A percentile compares a stretch with the other conserved stretches of the same genome.
Conservation (phyloP, 2,888 invertebrate genomes). For the Agrochola circellaris region DNA sequence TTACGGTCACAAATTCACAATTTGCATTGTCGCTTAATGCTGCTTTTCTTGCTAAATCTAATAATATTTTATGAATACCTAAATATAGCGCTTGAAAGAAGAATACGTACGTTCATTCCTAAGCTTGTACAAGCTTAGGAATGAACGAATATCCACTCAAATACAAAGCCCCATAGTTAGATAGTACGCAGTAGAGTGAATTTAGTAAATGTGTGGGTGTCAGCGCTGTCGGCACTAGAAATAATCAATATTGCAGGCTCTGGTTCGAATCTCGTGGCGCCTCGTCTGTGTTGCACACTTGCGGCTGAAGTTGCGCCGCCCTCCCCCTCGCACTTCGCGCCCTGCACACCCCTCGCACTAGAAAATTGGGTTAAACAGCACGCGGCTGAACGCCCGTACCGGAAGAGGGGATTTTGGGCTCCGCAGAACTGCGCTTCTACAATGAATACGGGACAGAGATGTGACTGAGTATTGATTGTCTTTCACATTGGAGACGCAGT, state of each 20-base stretch:
- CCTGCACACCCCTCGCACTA: constrained; percentile 85
- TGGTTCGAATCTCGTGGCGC: constrained; percentile 82
- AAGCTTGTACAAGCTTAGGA: background rate
- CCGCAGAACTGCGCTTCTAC: constrained; percentile 87
- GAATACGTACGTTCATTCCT: no score
- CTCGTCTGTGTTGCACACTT: constrained; percentile 86
- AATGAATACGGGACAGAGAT: constrained; percentile 88
- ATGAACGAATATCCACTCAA: background rate
- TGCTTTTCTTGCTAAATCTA: background rate
- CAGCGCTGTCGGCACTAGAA: constrained; percentile 74
- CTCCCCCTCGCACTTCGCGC: constrained; percentile 77
- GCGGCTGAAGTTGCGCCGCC: constrained; percentile 84
- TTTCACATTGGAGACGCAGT: constrained; percentile 81
- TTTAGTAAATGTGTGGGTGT: constrained; percentile 56
- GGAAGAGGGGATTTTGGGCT: constrained; percentile 88
- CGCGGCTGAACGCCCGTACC: constrained; percentile 86
- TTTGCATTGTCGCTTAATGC: background rate
- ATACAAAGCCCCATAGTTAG: constrained; percentile 41
- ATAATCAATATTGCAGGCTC: constrained; percentile 88
- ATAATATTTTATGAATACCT: background rate
- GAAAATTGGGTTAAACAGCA: constrained; percentile 90
- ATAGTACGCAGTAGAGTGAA: constrained; percentile 47
- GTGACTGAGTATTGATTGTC: constrained; percentile 89
- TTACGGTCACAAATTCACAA: background rate
- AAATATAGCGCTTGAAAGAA: constrained; percentile 10